A percentile compares a stretch with the other conserved stretches of the same genome.
These are phyloP conservation scores for Poeciliopsis turrubarensis DNA, from an alignment of 2,113 vertebrate genomes.

Conservation along the genomic window DNA sequence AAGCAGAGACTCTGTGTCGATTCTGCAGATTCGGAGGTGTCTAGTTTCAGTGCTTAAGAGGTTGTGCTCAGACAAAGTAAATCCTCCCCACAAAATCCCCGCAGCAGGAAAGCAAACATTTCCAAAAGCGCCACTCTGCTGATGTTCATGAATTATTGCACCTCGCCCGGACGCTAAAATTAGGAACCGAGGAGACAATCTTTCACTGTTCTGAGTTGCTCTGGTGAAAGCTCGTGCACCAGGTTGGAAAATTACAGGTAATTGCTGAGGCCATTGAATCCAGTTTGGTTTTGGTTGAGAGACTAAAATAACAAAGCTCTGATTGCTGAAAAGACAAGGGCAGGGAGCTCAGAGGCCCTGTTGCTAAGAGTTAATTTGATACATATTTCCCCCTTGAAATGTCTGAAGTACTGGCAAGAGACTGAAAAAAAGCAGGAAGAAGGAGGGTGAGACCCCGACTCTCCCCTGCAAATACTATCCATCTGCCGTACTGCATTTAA, in stretches of 20 bases:
- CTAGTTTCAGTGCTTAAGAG: slow-evolving; percentile 59
- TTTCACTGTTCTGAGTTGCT: slow-evolving; percentile 64
- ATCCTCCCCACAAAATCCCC: slow-evolving; percentile 59
- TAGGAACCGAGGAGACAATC: slow-evolving; percentile 66
- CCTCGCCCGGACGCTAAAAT: slow-evolving; percentile 52
- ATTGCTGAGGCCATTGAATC: slow-evolving; percentile 77
- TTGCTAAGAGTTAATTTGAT: slow-evolving; percentile 79
- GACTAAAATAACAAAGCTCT: slow-evolving; percentile 79
- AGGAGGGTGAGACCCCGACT: slow-evolving; percentile 70
- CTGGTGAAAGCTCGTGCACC: slow-evolving; percentile 61
- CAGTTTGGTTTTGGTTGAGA: slow-evolving; percentile 79
- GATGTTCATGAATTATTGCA: slow-evolving; percentile 68
- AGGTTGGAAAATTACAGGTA: slow-evolving; percentile 80
- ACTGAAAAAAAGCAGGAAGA: slow-evolving; percentile 52
- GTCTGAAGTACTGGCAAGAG: slow-evolving; percentile 75
- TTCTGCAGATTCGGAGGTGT: slow-evolving; percentile 46
- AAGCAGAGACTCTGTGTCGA: slow-evolving; percentile 66
- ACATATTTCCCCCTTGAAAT: slow-evolving; percentile 77
- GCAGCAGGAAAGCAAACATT: slow-evolving; percentile 66
- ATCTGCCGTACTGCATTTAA: slow-evolving; percentile 75
- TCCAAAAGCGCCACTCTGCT: slow-evolving; percentile 68
- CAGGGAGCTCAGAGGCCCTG: slow-evolving; percentile 61
- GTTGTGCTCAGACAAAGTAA: slow-evolving; percentile 53
- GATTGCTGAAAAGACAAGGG: slow-evolving; percentile 78
- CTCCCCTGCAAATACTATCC: slow-evolving; percentile 72